These are phyloP conservation scores for Epiperipatus broadwayi DNA, from an alignment of 2,888 invertebrate species.

Conservation along the genomic window DNA sequence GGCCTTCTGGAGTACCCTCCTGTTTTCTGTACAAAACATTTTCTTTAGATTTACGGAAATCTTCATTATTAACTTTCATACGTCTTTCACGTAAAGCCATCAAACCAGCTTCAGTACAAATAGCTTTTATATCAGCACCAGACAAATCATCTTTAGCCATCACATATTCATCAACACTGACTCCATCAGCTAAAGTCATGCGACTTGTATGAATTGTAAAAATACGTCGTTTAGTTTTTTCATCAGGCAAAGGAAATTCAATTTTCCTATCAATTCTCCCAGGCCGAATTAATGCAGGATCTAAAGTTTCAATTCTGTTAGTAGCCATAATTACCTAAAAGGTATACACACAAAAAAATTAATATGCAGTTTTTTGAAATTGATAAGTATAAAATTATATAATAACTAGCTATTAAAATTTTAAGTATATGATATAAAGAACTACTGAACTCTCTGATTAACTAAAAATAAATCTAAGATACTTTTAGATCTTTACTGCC, in stretches of 20 bases:
- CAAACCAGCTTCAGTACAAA: constrained; percentile 96
- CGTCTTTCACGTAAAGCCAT: constrained; percentile 91
- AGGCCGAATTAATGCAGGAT: constrained; percentile 93
- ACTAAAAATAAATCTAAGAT: background rate
- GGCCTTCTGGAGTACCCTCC: constrained; percentile 95
- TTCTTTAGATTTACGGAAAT: constrained; percentile 97
- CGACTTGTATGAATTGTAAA: constrained; percentile 96
- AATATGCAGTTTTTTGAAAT: background rate
- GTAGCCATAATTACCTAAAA: constrained; percentile 82
- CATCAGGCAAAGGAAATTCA: constrained; percentile 96
- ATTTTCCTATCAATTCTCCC: constrained; percentile 98
- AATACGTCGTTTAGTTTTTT: constrained; percentile 89
- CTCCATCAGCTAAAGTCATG: constrained; percentile 93
- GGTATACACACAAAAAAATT: background rate
- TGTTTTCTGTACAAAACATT: constrained; percentile 97
- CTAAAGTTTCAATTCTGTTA: constrained; percentile 91
- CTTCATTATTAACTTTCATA: constrained; percentile 99
- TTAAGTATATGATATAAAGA: background rate
- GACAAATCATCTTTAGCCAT: constrained; percentile 99
- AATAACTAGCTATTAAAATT: background rate
- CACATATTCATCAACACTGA: constrained; percentile 86
- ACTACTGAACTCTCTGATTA: background rate
- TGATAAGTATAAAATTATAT: background rate
- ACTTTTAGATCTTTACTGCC: too few relatives aligned
- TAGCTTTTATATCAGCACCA: constrained; percentile 93